Base-by-base conservation (phyloP, 2,888 invertebrate genomes). In the Trachelus tabidus region DNA sequence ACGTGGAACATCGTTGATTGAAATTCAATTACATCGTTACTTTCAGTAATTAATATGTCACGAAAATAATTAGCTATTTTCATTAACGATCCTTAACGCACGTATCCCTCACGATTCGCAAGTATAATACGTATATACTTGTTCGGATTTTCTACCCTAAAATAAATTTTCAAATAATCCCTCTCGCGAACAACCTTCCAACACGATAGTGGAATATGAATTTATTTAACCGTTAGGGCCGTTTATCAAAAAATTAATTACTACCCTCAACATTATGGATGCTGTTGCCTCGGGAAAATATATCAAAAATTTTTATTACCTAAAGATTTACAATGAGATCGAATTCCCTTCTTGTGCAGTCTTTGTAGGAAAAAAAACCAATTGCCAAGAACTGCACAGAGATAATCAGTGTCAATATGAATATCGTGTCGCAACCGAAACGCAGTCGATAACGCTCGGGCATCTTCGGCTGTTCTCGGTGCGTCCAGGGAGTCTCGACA, bases 401-500 rank as follows among this genome's bases (percentile, higher is more conserved):
- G 23, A 56, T 56, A 56, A 56, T 56, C 56, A 56, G 56, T 9
- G 23, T 9, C 56, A 15, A 56, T 2, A 56, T 9, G 23, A 56
- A 56, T 56, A 56, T 23, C 56, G 9, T 15, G 56, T 56, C 23
- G 15, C 56, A 56, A 56, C 56, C 56, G 71, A 71, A 71, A 34
- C 30, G 15, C 31, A 31, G 23, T 34, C 68, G 75, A 23, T 68
- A 68, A 68, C 69, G 23, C 31, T 75, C 75, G 75, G 15, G n/a
- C 6, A 11, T 68, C 68, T 75, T 68, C 75, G 75, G 23, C 31
- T 12, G 31, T 31, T 79, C 77, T 76, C 77, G 37, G 34, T 11
- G 68, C 40, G 31, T 73, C 79, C 81, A 83, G 81, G 78, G 75
- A 73, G 6, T 34, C 33, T 79, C 84, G 85, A 78, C 68, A 76